Evolutionary conservation across 1,140 invertebrate genomes (phyloP), one percentile per base, ranked within the genome.

Genomic region (Panagrolaimus sp.): DNA sequence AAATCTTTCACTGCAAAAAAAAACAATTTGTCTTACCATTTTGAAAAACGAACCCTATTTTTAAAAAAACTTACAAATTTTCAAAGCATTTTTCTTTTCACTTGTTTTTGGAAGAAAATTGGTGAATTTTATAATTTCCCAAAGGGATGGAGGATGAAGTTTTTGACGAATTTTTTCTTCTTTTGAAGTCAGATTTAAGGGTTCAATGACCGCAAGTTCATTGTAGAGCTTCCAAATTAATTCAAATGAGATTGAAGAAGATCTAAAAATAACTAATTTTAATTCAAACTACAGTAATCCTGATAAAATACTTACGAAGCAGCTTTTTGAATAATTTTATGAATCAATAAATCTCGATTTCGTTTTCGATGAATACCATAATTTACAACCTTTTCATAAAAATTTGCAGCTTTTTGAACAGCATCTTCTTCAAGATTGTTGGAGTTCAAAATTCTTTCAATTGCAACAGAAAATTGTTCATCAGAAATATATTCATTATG

Each of bases 291-390:
- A 28, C n/a, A 28, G 17, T n/a, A 58, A 58, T 12, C 8, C 52
- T n/a, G n/a, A n/a, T n/a, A n/a, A n/a, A n/a, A n/a, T 21, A 28
- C 21, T 58, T 10, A 58, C 52, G 28, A 2, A 21, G 52, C 17
- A 58, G 21, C 28, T 58, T 58, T 58, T 12, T 26, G 28, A 14
- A 21, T 21, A 58, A 26, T 58, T 55, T 55, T 55, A 28, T 21
- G 7, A 55, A 21, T 9, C 6, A 24, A n/a, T 58, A 28, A 58
- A 58, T 58, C 52, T 0, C 52, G 52, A 58, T 58, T 58, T 28
- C 52, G 52, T 58, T 58, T 58, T 58, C 52, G 52, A 58, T 58
- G 52, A 21, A 58, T 26, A 26, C 52, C 52, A 24, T 28, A 21
- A 9, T 3, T 28, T 4, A 58, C 52, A 58, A 58, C 17, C 21